Conservation (phyloP, 2,797 vertebrate species). For the Gymnodraco acuticeps region DNA sequence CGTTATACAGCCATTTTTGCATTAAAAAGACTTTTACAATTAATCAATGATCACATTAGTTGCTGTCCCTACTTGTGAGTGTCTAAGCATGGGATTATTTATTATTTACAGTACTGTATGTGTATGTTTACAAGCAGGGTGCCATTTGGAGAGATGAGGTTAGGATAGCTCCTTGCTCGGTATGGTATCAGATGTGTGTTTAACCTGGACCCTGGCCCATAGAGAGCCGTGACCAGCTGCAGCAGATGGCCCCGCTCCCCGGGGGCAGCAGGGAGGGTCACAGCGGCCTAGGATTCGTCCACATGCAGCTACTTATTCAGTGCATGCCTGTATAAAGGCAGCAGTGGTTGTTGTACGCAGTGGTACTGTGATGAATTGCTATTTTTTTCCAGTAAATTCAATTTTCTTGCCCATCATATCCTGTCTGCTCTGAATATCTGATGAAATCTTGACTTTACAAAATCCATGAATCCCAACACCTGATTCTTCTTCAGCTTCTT, state of each 20-base stretch:
- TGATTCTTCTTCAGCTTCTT: neutral
- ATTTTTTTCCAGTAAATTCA: neutral
- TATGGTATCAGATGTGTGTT: conserved; percentile 76
- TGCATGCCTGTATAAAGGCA: conserved; percentile 2
- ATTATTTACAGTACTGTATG: conserved; percentile 5
- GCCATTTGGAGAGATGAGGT: neutral
- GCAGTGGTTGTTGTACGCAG: neutral
- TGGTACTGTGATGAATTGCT: neutral
- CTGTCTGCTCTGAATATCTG: neutral
- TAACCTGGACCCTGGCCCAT: conserved; percentile 68
- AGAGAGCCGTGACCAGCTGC: conserved; percentile 69
- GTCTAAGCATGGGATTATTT: neutral
- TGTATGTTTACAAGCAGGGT: neutral
- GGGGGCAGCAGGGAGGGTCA: conserved; percentile 53
- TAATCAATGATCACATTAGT: too few species aligned
- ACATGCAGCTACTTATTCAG: conserved; percentile 42
- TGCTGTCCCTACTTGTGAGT: neutral
- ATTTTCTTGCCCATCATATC: neutral
- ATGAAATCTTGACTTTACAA: neutral
- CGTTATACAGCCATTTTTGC: too few species aligned
- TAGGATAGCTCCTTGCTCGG: conserved; percentile 48
- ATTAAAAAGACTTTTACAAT: too few species aligned
- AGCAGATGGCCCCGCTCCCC: conserved; percentile 77
- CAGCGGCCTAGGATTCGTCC: conserved; percentile 40
- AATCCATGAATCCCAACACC: neutral